These are phyloP conservation scores for Drosophila nr. fundita DNA, from an alignment of 2,888 invertebrate genomes.

Conservation along the genomic window DNA sequence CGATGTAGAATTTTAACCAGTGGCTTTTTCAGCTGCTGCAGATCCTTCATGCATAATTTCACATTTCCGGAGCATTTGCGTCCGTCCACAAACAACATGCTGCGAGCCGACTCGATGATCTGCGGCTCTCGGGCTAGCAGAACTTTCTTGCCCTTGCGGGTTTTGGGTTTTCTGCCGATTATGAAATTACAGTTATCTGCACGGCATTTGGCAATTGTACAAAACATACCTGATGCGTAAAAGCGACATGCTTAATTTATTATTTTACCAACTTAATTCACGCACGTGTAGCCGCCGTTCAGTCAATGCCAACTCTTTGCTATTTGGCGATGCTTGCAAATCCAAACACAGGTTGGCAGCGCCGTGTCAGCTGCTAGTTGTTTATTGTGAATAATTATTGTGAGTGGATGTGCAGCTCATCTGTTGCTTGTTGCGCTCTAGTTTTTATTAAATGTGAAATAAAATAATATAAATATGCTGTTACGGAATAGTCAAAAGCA, in stretches of 20 bases:
- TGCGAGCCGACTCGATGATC: constrained; percentile 94
- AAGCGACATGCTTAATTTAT: constrained; percentile 78
- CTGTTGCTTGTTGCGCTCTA: constrained; percentile 32
- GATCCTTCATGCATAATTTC: constrained; percentile 91
- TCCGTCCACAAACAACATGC: constrained; percentile 93
- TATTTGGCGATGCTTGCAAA: background rate
- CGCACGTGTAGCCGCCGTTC: constrained; percentile 65
- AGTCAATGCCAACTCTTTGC: constrained; percentile 8
- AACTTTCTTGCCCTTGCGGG: constrained; percentile 94
- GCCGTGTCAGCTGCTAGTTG: constrained; percentile 20
- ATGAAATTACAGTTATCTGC: background rate
- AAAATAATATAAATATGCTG: constrained; percentile 53
- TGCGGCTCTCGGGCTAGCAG: constrained; percentile 93
- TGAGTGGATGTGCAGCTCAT: constrained; percentile 20
- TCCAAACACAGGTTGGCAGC: constrained; percentile 24
- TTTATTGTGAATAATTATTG: background rate
- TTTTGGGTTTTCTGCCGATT: constrained; percentile 92
- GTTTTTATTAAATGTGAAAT: background rate
- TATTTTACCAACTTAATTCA: constrained; percentile 25
- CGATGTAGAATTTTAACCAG: constrained; percentile 90
- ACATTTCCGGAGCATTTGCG: constrained; percentile 91
- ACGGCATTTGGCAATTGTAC: background rate
- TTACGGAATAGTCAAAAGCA: constrained; percentile 54
- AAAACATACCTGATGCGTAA: constrained; percentile 82
- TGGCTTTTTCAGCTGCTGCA: constrained; percentile 94